Evolutionary conservation across 2,888 invertebrate genomes (phyloP), one percentile per base, ranked within the genome.

Genomic region (Dyspetes luteomarginatus): DNA sequence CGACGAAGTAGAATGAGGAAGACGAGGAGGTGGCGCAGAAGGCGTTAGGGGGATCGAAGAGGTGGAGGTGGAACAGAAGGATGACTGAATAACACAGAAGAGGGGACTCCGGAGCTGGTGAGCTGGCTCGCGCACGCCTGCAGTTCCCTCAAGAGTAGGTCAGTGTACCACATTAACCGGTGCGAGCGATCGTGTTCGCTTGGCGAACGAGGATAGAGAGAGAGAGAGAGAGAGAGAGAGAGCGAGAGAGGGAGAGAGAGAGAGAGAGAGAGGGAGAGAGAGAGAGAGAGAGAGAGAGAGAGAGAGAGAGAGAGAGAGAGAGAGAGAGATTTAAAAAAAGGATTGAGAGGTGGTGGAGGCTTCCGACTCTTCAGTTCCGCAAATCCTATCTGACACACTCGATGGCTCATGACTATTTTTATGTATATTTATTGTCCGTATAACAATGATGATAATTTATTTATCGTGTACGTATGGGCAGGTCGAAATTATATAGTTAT

Each of bases 101-200:
- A 58, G 75, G 75, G 78, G 74, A 65, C 65, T 28, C 62, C 62
- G 76, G 72, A 81, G 81, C 81, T 82, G n/a, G 69, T 58, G 84
- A 84, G 85, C 85, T 86, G 82, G 84, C 78, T 83, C 79, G 64
- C 41, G 77, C 62, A 60, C 75, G 78, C 73, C 78, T 64, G 77
- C 68, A 69, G 84, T 85, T 83, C 82, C n/a, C 86, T 85, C 81
- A 85, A 91, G 90, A 91, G 92, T 91, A 91, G 92, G 91, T 92
- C 91, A 92, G 91, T 91, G 91, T 91, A 92, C 92, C 91, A 91
- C 90, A 90, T 90, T 88, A 89, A 88, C 89, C 88, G 89, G 87
- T 88, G 88, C 87, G 85, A 78, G 64, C 73, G 87, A 82, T 62
- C 65, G 56, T 52, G 52, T 28, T 36, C 28, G 58, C 75, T 75